A percentile compares a stretch with the other conserved stretches of the same genome.
These are phyloP conservation scores for Drosophila rellima DNA, from an alignment of 2,888 invertebrate genomes.

Conservation along the genomic window DNA sequence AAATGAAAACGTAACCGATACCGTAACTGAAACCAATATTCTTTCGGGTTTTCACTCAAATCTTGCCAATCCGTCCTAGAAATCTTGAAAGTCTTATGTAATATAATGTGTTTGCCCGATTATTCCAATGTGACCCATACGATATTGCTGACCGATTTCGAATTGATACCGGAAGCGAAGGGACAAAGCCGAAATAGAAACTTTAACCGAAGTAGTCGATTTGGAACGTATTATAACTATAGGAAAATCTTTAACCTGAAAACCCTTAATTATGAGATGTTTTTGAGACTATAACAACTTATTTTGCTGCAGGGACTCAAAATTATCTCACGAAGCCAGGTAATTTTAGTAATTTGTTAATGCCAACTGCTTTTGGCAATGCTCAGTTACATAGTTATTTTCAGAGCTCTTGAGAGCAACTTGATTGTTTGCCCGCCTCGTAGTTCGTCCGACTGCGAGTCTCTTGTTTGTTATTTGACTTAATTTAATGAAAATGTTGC, in stretches of 20 bases:
- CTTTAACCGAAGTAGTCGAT: too few relatives aligned
- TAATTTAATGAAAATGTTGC: conserved; percentile 83
- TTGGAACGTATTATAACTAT: too few relatives aligned
- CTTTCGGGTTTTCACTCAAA: too few relatives aligned
- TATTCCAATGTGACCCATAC: too few relatives aligned
- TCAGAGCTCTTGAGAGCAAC: conserved; percentile 41
- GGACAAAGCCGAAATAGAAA: too few relatives aligned
- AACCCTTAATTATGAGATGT: background rate
- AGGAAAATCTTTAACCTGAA: background rate
- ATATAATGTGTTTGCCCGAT: too few relatives aligned
- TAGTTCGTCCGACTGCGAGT: conserved; percentile 15
- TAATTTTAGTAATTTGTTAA: conserved; percentile 51
- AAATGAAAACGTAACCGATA: too few relatives aligned
- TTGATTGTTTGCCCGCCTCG: conserved; percentile 54
- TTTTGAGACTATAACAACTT: conserved; percentile 28
- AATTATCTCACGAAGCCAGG: conserved; percentile 1
- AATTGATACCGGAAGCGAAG: too few relatives aligned
- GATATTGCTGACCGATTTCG: too few relatives aligned
- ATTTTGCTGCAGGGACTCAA: background rate
- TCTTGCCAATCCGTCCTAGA: too few relatives aligned
- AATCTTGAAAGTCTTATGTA: too few relatives aligned
- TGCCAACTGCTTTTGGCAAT: conserved; percentile 41
- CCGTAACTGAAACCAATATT: too few relatives aligned
- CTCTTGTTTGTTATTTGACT: conserved; percentile 70
- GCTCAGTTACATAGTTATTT: conserved; percentile 56